These are phyloP conservation scores for Sebastes matsubarae DNA, from an alignment of 2,797 vertebrate species.

Conservation along the genomic window DNA sequence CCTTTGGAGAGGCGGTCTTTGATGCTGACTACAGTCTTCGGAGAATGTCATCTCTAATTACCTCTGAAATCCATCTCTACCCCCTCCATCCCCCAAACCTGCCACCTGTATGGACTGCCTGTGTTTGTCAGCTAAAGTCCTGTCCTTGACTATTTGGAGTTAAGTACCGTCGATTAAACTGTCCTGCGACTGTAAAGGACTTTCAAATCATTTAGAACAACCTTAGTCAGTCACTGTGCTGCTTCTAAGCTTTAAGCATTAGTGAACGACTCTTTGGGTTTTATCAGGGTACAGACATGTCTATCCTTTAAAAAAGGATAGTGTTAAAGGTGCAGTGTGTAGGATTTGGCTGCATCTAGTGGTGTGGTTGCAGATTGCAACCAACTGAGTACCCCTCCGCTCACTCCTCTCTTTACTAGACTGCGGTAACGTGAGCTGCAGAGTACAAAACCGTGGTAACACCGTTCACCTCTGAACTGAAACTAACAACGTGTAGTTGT, in stretches of 20 bases:
- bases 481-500: no score
- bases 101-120: constrained; percentile 50
- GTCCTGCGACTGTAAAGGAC: not conserved
- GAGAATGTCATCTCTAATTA: constrained; percentile 78
- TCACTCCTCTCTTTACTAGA: no score
- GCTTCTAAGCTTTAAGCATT: not conserved
- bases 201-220: not conserved
- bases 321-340: no score
- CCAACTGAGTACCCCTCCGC: no score
- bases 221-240: not conserved
- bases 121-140: constrained; percentile 53
- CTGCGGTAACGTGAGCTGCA: no score
- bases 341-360: no score
- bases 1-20: constrained; percentile 59
- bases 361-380: no score
- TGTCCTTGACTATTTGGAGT: constrained; percentile 30
- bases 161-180: constrained; percentile 6
- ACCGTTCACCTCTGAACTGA: no score
- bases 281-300: not conserved
- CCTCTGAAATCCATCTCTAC: constrained; percentile 71
- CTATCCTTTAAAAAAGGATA: no score
- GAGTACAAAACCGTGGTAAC: no score
- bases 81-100: constrained; percentile 10
- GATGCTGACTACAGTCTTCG: constrained; percentile 64
- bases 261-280: not conserved